phyloP scores from a whole-genome alignment of 2,888 invertebrate species.

The Globia sparganii region DNA sequence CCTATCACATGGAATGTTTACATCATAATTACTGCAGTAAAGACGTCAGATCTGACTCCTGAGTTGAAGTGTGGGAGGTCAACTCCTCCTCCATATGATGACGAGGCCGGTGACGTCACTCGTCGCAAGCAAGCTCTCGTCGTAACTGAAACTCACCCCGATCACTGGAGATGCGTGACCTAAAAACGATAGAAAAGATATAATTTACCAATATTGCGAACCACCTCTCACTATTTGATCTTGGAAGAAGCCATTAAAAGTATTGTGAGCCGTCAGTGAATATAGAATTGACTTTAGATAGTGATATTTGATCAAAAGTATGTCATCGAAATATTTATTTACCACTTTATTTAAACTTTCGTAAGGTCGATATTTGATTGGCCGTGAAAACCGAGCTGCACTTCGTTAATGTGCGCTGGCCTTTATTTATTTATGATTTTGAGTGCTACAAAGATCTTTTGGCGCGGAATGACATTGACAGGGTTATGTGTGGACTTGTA shows the following conservation, averaged over 20 bases:
- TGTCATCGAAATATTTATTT: neutral
- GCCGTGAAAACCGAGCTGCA: neutral
- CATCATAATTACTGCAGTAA: conserved; percentile 4
- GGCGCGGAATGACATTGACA: too few relatives aligned
- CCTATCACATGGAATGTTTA: conserved; percentile 37
- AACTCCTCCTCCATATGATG: conserved; percentile 93
- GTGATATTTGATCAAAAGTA: neutral
- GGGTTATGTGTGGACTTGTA: neutral
- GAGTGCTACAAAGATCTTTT: too few relatives aligned
- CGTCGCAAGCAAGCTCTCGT: conserved; percentile 96
- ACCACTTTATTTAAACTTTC: neutral
- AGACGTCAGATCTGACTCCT: conserved; percentile 38
- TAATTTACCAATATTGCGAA: neutral
- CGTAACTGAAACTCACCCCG: conserved; percentile 96
- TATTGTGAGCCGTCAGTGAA: neutral
- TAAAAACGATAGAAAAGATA: conserved; percentile 66
- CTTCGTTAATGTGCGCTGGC: neutral
- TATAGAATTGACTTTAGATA: too few relatives aligned
- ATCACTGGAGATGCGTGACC: conserved; percentile 96
- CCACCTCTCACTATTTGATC: neutral
- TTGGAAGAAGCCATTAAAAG: neutral
- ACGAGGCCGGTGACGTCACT: conserved; percentile 95
- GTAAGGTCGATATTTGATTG: too few relatives aligned
- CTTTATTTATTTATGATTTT: neutral
- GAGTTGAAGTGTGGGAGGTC: conserved; percentile 58